Base-by-base conservation (phyloP, 2,113 vertebrate genomes). In the Xiphophorus maculatus region DNA sequence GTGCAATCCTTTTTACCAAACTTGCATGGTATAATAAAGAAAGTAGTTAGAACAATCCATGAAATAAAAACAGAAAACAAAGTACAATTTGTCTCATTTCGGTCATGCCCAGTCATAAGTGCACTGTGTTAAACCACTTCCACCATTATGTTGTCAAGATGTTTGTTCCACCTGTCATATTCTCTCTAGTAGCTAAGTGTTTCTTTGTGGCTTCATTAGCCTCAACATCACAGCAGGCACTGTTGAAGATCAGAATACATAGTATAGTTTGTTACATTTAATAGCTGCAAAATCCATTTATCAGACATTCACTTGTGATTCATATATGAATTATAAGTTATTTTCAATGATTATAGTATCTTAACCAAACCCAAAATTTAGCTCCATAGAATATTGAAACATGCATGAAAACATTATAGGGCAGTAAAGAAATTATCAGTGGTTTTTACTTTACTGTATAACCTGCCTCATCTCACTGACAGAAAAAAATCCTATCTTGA, bases 111-210 rank as follows among this genome's bases (percentile, higher is more conserved):
- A 15, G 27, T 77, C 27, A 70, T 15, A 63, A 63, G 30, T 44
- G 32, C 32, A 37, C 5, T 33, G 48, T 76, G 32, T 76, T 65
- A 63, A 69, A 64, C 60, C 10, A 19, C 68, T 35, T 30, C 54
- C 73, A 32, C 74, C 71, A 42, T 78, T 73, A 61, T 70, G 68
- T 82, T 86, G 81, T 87, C 85, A 89, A 89, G 75, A 85, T 91
- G 84, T 87, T 87, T 89, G 87, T 90, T 90, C 85, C 80, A 82
- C 77, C 19, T 76, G 88, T 88, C 87, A 83, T 73, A 77, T 69
- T 82, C 69, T 87, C 63, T 19, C 4, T 48, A 19, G 14, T 19
- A 17, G 17, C 44, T 22, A 48, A 77, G 76, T 81, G 84, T 81
- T 88, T 78, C 70, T 71, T 83, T 63, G 75, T 74, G 51, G 83